Base-by-base conservation (phyloP, 2,888 invertebrate genomes). In the Agrotis segetum region DNA sequence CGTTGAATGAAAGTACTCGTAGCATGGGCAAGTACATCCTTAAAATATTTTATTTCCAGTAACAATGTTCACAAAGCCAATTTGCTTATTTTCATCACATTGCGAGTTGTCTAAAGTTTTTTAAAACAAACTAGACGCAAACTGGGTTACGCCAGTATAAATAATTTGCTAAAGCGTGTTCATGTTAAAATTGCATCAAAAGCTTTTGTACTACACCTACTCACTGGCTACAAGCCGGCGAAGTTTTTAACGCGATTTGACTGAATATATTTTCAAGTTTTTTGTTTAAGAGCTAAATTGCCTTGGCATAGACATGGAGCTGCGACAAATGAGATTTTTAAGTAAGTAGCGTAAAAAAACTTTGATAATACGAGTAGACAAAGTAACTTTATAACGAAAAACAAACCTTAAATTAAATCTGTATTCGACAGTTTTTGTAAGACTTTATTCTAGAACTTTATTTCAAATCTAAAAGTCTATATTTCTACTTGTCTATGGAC, bases 161-260 rank as follows among this genome's bases (percentile, higher is more conserved):
- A 85, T 85, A 85, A 88, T 82, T 85, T 82, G 67, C 72, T 71
- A 81, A 85, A 83, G 75, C 75, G 83, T 83, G 79, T 84, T 72
- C 70, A 76, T 81, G 84, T 73, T 84, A 75, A 88, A 87, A 88
- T 85, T 87, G 84, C 86, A 86, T 88, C 84, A 85, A 85, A 85
- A 87, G 85, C 85, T 88, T 88, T 88, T 87, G 85, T 88, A 74
- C 77, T 70, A 84, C 82, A 84, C 81, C 83, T 81, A 81, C 68
- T 77, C 63, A 46, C 71, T 80, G 82, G 74, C 77, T 80, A 81
- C 77, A 67, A 74, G 70, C 75, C 67, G 44, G 67, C 74, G 70
- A 87, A 88, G 81, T 87, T 88, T 85, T 79, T 84, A 83, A 87
- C 83, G 58, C 68, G 68, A 85, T 87, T 86, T 83, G 77, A 79